Evolutionary conservation across 2,888 invertebrate species (phyloP).

Genomic region (Chrysodeixis includens): DNA sequence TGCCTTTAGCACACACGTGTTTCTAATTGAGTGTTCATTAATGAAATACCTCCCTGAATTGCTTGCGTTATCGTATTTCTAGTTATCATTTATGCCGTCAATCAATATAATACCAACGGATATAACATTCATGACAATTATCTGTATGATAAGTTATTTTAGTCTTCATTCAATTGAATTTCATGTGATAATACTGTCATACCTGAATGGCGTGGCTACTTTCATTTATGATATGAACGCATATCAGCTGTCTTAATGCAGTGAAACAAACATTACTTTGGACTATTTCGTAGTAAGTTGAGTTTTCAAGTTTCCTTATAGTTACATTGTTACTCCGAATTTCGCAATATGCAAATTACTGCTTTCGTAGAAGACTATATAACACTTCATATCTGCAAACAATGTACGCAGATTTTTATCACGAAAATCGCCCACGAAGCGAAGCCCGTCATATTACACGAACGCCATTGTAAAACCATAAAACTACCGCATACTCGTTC

Average conservation of each 20-base stretch:
- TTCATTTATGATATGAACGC: background rate
- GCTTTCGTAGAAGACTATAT: background rate
- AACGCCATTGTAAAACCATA: constrained; percentile 40
- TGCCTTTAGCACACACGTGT: no score
- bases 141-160: constrained; percentile 1
- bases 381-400: background rate
- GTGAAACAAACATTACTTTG: background rate
- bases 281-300: no score
- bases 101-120: background rate
- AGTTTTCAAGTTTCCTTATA: no score
- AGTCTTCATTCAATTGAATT: background rate
- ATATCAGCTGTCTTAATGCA: background rate
- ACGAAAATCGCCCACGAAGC: constrained; percentile 20
- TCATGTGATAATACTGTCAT: no score
- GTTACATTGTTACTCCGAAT: background rate
- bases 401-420: constrained; percentile 9
- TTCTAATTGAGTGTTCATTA: background rate
- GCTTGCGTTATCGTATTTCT: background rate
- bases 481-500: constrained; percentile 30
- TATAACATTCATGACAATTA: background rate
- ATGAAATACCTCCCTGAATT: background rate
- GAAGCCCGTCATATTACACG: constrained; percentile 30
- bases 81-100: background rate
- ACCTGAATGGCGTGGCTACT: no score
- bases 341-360: background rate